Base-by-base conservation (phyloP, 2,797 vertebrate genomes). In the Molothrus ater region DNA sequence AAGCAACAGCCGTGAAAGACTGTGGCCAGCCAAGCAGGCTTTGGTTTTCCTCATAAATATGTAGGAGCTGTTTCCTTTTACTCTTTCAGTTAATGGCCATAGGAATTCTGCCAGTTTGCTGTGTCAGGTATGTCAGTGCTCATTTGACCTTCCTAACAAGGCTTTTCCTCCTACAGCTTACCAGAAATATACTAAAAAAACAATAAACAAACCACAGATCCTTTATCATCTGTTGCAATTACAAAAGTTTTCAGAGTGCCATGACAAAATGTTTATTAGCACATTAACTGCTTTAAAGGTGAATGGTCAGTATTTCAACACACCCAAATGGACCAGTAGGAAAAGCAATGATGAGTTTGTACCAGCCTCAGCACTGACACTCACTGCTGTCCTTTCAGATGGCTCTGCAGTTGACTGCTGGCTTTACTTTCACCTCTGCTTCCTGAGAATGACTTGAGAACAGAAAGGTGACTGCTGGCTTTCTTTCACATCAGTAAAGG, bases 21-120 rank as follows among this genome's bases (percentile, higher is more conserved):
- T 87, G 87, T 5, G 75, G 87, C 40, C 66, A 90, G 68, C 17
- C 60, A 82, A 87, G 80, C 19, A 80, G 57, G 60, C 8, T 34
- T 86, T 86, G 50, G 10, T 66, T 87, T 92, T 69, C 68, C 90
- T 88, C 64, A 94, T 94, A 84, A 81, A 91, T 93, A 93, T 91
- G 74, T 71, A 96, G 57, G 72, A 94, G 81, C 75, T 83, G 47
- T 53, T 93, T 88, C 86, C 83, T 82, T 80, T 83, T 82, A 73
- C 60, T 60, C 40, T 87, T 85, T 90, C 81, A 93, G 48, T 76
- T 92, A 95, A 96, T 51, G 42, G 86, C 53, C 50, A 13, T 1
- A 88, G 79, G 76, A 89, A 45, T 64, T 90, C 78, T 94, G 92
- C 78, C 88, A 91, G 26, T 73, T 89, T 92, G 92, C 93, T 92